Conservation (phyloP, 2,888 invertebrate species). For the Stramonita haemastoma region DNA sequence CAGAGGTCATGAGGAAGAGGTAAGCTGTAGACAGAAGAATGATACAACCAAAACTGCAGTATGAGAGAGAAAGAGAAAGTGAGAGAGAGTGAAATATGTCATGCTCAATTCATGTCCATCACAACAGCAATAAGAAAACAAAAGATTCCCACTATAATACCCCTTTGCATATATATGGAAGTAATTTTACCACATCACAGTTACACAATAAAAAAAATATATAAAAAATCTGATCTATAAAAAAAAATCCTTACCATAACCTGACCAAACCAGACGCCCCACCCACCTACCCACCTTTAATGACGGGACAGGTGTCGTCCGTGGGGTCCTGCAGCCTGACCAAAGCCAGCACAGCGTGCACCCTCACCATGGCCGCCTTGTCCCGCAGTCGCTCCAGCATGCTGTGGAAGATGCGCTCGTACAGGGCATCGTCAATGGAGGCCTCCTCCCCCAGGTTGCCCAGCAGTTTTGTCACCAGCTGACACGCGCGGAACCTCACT, state of each 20-base stretch:
- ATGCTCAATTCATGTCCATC: no score
- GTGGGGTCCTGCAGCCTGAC: conserved; percentile 88
- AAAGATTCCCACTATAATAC: no score
- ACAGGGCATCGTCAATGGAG: conserved; percentile 86
- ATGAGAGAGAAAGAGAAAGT: no score
- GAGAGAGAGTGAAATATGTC: no score
- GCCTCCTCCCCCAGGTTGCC: conserved; percentile 87
- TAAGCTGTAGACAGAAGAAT: conserved; percentile 59
- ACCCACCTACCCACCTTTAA: conserved; percentile 79
- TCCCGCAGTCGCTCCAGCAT: conserved; percentile 86
- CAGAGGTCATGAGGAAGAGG: conserved; percentile 78
- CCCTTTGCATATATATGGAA: no score
- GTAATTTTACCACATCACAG: no score
- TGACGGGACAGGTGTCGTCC: conserved; percentile 86
- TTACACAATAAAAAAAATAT: no score
- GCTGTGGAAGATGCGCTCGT: conserved; percentile 85
- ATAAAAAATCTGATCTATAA: no score
- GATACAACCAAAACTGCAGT: no score
- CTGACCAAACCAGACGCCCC: neutral
- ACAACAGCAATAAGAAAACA: no score
- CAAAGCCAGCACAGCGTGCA: conserved; percentile 88
- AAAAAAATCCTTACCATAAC: neutral
- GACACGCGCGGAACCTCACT: conserved; percentile 87
- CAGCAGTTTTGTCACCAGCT: conserved; percentile 87
- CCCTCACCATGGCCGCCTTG: conserved; percentile 86